phyloP scores from a whole-genome alignment of 1,140 invertebrate genomes.

The Euglossa dilemma region DNA sequence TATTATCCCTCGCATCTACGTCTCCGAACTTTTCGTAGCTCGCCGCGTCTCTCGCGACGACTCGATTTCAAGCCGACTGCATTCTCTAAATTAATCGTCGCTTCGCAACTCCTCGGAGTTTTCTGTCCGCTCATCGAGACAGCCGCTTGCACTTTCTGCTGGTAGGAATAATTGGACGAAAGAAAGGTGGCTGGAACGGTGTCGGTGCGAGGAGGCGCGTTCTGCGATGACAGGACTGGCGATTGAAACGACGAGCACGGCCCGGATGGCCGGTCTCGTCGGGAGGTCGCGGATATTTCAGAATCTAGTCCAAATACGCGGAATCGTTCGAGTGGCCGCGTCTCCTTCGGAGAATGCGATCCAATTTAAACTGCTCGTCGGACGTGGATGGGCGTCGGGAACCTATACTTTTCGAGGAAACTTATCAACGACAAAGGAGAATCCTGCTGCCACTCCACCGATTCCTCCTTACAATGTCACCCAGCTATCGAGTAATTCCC shows the following conservation, averaged over 20 bases:
- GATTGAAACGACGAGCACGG: background rate
- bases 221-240: background rate
- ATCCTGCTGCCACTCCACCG: background rate
- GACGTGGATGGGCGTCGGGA: background rate
- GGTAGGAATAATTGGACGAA: too few relatives aligned
- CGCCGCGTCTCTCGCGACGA: too few relatives aligned
- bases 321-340: constrained; percentile 6
- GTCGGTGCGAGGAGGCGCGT: too few relatives aligned
- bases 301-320: background rate
- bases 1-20: too few relatives aligned
- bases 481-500: background rate
- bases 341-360: background rate
- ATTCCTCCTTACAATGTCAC: background rate
- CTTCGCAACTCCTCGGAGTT: too few relatives aligned
- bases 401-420: background rate
- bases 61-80: too few relatives aligned
- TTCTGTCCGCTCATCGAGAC: too few relatives aligned
- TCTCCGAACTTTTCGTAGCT: too few relatives aligned
- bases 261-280: background rate
- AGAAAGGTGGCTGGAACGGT: too few relatives aligned
- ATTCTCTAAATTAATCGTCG: too few relatives aligned
- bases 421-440: background rate
- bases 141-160: too few relatives aligned
- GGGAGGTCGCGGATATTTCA: background rate
- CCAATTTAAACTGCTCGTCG: background rate